Evolutionary conservation across 2,888 invertebrate species (phyloP).

Genomic region (Beris chalybata): DNA sequence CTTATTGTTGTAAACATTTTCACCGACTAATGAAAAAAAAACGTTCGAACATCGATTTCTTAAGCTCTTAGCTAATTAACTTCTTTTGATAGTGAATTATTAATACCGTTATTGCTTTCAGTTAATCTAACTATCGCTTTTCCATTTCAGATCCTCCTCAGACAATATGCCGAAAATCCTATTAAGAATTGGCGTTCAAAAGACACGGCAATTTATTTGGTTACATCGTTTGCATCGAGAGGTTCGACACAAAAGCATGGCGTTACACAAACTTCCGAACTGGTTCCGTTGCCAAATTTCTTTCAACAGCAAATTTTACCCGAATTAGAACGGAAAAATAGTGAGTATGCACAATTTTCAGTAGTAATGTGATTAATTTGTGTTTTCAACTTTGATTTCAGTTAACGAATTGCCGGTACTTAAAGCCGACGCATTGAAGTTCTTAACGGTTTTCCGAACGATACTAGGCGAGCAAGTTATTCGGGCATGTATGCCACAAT

Average conservation of each 20-base stretch:
- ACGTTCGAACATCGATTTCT: not conserved
- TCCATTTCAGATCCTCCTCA: constrained; percentile 55
- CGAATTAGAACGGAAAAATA: constrained; percentile 68
- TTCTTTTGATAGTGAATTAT: not conserved
- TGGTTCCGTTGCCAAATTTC: constrained; percentile 89
- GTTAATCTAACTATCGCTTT: constrained; percentile 5
- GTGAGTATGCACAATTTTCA: constrained; percentile 6
- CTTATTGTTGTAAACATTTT: not conserved
- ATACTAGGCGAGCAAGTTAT: constrained; percentile 81
- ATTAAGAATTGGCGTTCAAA: constrained; percentile 86
- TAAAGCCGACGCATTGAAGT: constrained; percentile 96
- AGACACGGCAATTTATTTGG: constrained; percentile 94
- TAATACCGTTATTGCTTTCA: not conserved
- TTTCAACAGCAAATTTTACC: constrained; percentile 83
- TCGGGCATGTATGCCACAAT: constrained; percentile 71
- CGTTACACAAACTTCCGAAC: constrained; percentile 84
- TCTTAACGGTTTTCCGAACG: constrained; percentile 92
- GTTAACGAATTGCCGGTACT: constrained; percentile 87
- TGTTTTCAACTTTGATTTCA: constrained; percentile 55
- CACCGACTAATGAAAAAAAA: no score
- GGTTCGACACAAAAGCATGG: constrained; percentile 88
- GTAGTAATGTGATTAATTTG: not conserved
- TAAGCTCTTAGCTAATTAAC: not conserved
- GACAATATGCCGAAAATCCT: constrained; percentile 76
- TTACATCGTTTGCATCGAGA: constrained; percentile 90